phyloP scores from a whole-genome alignment of 2,888 invertebrate species.

The Calameuta filiformis region DNA sequence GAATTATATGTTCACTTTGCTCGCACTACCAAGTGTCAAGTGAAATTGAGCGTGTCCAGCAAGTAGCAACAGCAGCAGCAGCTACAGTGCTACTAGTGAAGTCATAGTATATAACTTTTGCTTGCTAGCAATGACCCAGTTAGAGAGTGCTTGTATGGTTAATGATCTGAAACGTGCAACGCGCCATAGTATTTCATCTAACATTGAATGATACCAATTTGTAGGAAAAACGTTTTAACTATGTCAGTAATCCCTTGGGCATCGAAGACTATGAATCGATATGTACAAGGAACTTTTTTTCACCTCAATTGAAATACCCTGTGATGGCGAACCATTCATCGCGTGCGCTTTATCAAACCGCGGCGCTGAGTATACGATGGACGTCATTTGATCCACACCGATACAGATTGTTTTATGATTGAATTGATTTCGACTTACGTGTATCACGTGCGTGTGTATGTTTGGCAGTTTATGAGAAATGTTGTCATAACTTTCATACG shows the following conservation, averaged over 20 bases:
- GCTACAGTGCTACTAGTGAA: conserved; percentile 11
- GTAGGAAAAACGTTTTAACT: conserved; percentile 10
- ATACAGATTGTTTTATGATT: background rate
- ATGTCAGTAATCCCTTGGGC: background rate
- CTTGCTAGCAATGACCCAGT: conserved; percentile 60
- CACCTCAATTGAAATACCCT: background rate
- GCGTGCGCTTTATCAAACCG: background rate
- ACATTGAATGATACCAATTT: conserved; percentile 16
- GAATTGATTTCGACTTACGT: background rate
- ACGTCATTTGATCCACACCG: background rate
- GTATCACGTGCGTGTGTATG: background rate
- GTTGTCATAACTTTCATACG: background rate
- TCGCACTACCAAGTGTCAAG: conserved; percentile 20
- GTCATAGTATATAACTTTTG: conserved; percentile 47
- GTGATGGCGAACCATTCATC: background rate
- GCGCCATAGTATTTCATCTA: conserved; percentile 13
- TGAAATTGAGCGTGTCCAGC: conserved; percentile 33
- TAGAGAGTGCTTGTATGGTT: conserved; percentile 45
- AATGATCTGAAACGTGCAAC: conserved; percentile 38
- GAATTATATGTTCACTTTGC: background rate
- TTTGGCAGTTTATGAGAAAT: background rate
- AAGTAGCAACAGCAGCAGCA: conserved; percentile 13
- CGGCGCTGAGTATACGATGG: background rate
- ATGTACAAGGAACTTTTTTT: background rate
- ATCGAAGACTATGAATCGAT: background rate